Base-by-base conservation (phyloP, 2,888 invertebrate species). In the Anoncus sp. region DNA sequence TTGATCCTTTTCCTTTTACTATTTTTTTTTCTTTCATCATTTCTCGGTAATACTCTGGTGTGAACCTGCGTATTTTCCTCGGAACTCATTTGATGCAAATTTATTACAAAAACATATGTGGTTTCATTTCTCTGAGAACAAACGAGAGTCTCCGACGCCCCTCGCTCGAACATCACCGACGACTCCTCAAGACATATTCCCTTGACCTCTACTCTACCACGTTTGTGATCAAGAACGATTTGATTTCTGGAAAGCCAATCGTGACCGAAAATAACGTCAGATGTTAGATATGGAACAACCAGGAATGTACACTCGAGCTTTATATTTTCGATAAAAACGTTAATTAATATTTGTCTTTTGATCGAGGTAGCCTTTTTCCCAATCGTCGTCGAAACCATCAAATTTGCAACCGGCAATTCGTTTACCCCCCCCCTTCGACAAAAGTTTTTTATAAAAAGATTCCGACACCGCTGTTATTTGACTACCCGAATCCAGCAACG, bases 241-340 rank as follows among this genome's bases (percentile, higher is more conserved):
- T 51, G 49, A 24, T 51, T 51, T 5, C 22, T 51, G 4, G 14
- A 14, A 12, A 79, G 18, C 67, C 57, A 76, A 59, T 79, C 72
- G 55, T 76, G 75, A 2, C 79, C 75, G 0, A 79, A 31, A 57
- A 79, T 79, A 10, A 73, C 22, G n/a, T 75, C 73, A 9, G 43
- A 67, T 3, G 67, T 62, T 3, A 78, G 43, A 57, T 49, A 27
- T 9, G 49, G 49, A 24, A 51, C 20, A 1, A 51, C 51, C 6
- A 27, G 1, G 24, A 51, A 51, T 14, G 27, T n/a, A 1, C 24
- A 12, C 3, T 0, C n/a, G n/a, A 24, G 22, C 1, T 1, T 27
- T 1, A 51, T 51, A 31, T 40, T 14, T 5, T 62, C 53, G 4
- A 78, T n/a, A 0, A 4, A 3, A 6, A 66, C 22, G 51, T 71